Evolutionary conservation across 2,888 invertebrate genomes (phyloP).

Genomic region (Notocelia uddmanniana): DNA sequence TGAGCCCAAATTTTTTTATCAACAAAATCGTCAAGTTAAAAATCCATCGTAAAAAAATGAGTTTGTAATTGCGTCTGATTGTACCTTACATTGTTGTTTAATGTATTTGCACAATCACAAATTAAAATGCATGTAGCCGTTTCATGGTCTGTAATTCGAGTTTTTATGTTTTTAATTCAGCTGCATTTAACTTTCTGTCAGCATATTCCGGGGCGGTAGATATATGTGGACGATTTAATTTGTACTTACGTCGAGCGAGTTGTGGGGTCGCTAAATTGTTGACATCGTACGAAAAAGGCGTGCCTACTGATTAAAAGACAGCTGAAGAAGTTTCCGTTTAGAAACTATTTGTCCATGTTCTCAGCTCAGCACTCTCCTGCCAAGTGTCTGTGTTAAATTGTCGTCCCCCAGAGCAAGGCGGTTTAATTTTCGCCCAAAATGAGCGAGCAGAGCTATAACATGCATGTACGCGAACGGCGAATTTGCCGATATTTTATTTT

Average conservation of each 20-base stretch:
- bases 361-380: not conserved
- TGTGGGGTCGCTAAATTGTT: slow-evolving; percentile 10
- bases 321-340: not conserved
- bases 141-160: slow-evolving; percentile 54
- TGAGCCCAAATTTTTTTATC: slow-evolving; percentile 12
- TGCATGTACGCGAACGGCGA: slow-evolving; percentile 47
- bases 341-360: not conserved
- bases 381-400: slow-evolving; percentile 20
- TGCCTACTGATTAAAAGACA: too few relatives aligned
- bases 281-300: not conserved
- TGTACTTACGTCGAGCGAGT: slow-evolving; percentile 11
- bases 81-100: slow-evolving; percentile 66
- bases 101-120: slow-evolving; percentile 56
- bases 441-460: slow-evolving; percentile 49
- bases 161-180: slow-evolving; percentile 58
- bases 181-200: slow-evolving; percentile 60
- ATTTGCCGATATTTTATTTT: slow-evolving; percentile 79
- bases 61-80: slow-evolving; percentile 58
- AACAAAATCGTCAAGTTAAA: not conserved
- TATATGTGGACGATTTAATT: slow-evolving; percentile 12
- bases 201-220: slow-evolving; percentile 34
- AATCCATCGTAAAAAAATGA: slow-evolving; percentile 12
- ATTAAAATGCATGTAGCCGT: slow-evolving; percentile 52
- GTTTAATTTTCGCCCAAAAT: slow-evolving; percentile 65
- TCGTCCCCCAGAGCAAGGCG: slow-evolving; percentile 50